Conservation (phyloP, 1,140 invertebrate species). For the Drosophila kanapiae region DNA sequence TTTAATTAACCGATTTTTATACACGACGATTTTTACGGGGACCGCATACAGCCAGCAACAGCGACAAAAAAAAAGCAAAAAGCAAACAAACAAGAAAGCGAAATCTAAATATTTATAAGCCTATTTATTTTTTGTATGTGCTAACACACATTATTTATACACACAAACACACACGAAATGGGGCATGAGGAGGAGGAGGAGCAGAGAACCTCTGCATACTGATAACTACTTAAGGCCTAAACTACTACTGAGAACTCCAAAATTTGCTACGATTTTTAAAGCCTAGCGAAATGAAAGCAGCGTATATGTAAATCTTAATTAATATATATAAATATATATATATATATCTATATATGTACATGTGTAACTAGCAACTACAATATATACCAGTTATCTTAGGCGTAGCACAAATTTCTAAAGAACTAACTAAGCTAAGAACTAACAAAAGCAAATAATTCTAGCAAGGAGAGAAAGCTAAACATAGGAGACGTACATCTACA, state of each 20-base stretch:
- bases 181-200: slow-evolving; percentile 27
- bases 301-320: slow-evolving; percentile 56
- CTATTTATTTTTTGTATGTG: slow-evolving; percentile 80
- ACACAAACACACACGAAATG: slow-evolving; percentile 49
- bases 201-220: slow-evolving; percentile 59
- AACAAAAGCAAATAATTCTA: slow-evolving; percentile 65
- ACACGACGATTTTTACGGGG: slow-evolving; percentile 65
- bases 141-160: slow-evolving; percentile 70
- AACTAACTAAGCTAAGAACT: slow-evolving; percentile 26
- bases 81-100: slow-evolving; percentile 42
- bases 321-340: slow-evolving; percentile 14
- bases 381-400: slow-evolving; percentile 50
- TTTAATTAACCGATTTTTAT: slow-evolving; percentile 78
- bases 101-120: slow-evolving; percentile 76
- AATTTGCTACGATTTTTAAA: slow-evolving; percentile 68
- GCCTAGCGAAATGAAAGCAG: slow-evolving; percentile 57
- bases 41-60: slow-evolving; percentile 23
- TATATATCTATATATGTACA: slow-evolving; percentile 39
- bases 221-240: slow-evolving; percentile 74
- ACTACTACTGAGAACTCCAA: slow-evolving; percentile 55
- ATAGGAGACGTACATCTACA: slow-evolving; percentile 45
- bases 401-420: slow-evolving; percentile 47
- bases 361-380: slow-evolving; percentile 29
- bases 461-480: slow-evolving; percentile 63
- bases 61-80: slow-evolving; percentile 17